These are phyloP conservation scores for Stegana nigrithorax DNA, from an alignment of 2,888 invertebrate genomes.

Conservation along the genomic window DNA sequence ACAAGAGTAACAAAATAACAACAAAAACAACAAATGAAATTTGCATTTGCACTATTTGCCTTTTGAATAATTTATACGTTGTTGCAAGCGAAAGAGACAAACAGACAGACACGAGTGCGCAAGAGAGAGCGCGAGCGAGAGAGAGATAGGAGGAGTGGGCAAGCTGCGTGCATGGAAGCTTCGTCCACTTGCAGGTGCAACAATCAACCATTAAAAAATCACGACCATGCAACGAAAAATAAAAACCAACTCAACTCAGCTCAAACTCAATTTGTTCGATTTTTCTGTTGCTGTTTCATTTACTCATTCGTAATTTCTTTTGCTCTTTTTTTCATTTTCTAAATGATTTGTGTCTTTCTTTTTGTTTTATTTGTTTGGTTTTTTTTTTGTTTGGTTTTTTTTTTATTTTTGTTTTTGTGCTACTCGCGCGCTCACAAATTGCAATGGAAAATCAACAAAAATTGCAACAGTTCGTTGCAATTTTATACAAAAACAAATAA, in stretches of 20 bases:
- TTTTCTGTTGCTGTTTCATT: not conserved
- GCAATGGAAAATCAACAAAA: conserved; percentile 12
- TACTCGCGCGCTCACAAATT: conserved; percentile 6
- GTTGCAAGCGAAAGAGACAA: not conserved
- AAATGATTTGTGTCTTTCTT: no score
- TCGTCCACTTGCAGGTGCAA: no score
- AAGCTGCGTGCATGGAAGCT: conserved; percentile 6
- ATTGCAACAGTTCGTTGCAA: conserved; percentile 7
- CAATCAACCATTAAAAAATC: conserved; percentile 8
- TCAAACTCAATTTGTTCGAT: conserved; percentile 13
- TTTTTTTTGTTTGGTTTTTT: no score
- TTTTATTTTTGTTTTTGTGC: no score
- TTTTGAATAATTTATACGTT: conserved; percentile 41
- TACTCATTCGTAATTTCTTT: not conserved
- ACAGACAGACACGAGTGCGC: no score
- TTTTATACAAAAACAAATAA: not conserved
- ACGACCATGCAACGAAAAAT: not conserved
- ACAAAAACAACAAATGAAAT: no score
- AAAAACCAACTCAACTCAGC: not conserved
- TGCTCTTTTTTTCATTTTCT: not conserved
- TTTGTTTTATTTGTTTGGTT: no score
- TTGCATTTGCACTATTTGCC: conserved; percentile 42
- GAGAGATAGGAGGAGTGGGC: no score
- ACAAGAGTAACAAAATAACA: no score
- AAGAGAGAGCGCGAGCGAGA: no score